Conservation (phyloP, 2,888 invertebrate species). For the Argyresthia goedartella region DNA sequence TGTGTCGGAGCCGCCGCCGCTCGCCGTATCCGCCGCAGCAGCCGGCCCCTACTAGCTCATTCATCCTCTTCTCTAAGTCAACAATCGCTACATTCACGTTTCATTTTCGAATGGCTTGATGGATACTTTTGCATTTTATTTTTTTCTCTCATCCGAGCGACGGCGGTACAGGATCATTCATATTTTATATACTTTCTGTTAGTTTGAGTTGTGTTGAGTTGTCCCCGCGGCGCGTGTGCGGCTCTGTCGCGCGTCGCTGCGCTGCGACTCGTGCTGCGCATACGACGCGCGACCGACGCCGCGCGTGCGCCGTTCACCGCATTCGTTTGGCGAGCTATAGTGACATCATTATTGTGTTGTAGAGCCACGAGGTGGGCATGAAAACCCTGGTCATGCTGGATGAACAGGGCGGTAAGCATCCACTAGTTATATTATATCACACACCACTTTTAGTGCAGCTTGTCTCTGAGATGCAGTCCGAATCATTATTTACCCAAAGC, state of each 20-base stretch:
- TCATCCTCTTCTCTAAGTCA: slow-evolving; percentile 53
- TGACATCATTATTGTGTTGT: slow-evolving; percentile 78
- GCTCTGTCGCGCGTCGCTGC: slow-evolving; percentile 2
- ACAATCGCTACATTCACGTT: slow-evolving; percentile 56
- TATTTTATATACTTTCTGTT: slow-evolving; percentile 32
- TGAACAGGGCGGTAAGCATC: slow-evolving; percentile 99
- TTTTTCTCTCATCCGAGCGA: slow-evolving; percentile 29
- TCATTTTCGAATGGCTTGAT: slow-evolving; percentile 67
- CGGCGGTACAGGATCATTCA: slow-evolving; percentile 41
- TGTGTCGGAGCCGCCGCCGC: too few species aligned
- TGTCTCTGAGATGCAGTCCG: slow-evolving; percentile 63
- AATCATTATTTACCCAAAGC: slow-evolving; percentile 41
- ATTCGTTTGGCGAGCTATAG: slow-evolving; percentile 66
- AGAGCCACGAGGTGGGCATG: slow-evolving; percentile 99
- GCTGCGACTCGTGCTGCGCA: slow-evolving; percentile 9
- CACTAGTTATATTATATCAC: slow-evolving; percentile 68
- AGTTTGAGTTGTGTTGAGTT: slow-evolving; percentile 2
- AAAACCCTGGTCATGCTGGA: slow-evolving; percentile 99
- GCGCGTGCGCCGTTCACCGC: slow-evolving; percentile 26
- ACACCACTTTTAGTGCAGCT: slow-evolving; percentile 58
- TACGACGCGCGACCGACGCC: slow-evolving; percentile 30
- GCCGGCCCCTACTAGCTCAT: slow-evolving; percentile 47
- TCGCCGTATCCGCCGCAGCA: too few species aligned
- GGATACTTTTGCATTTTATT: slow-evolving; percentile 54
- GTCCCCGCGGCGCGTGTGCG: neutral